Conservation (phyloP, 2,888 invertebrate genomes). For the Nomada ruficornis region DNA sequence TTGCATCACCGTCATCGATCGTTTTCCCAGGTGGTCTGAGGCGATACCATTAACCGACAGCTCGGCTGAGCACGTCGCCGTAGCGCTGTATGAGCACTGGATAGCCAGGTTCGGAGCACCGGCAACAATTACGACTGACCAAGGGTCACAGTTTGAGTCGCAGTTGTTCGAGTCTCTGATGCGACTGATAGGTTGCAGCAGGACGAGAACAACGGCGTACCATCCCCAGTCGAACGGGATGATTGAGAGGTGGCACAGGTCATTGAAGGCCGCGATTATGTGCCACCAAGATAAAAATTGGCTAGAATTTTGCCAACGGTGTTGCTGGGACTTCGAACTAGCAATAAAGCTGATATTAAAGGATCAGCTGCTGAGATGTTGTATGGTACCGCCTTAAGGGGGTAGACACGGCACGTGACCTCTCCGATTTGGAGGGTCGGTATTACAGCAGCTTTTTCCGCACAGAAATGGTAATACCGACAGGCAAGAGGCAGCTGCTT, state of each 20-base stretch:
- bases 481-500: too few species aligned
- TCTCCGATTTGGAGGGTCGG: too few species aligned
- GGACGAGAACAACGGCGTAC: not conserved
- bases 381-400: not conserved
- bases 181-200: not conserved
- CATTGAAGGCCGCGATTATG: not conserved
- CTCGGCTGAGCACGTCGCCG: too few species aligned
- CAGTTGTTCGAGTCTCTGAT: not conserved
- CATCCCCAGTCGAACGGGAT: not conserved
- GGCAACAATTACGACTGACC: too few species aligned
- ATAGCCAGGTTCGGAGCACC: too few species aligned
- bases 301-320: not conserved
- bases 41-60: too few species aligned
- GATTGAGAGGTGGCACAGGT: not conserved
- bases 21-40: too few species aligned
- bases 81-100: too few species aligned
- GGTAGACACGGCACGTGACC: too few species aligned
- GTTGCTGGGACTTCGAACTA: constrained; percentile 2
- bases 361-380: constrained; percentile 14
- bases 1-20: too few species aligned
- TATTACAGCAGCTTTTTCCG: too few species aligned
- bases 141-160: not conserved
- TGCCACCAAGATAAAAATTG: not conserved
- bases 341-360: constrained; percentile 4
- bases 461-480: too few species aligned